Evolutionary conservation across 2,113 vertebrate species (phyloP), one percentile per base, ranked within the genome.

Genomic region (Apteryx mantelli): DNA sequence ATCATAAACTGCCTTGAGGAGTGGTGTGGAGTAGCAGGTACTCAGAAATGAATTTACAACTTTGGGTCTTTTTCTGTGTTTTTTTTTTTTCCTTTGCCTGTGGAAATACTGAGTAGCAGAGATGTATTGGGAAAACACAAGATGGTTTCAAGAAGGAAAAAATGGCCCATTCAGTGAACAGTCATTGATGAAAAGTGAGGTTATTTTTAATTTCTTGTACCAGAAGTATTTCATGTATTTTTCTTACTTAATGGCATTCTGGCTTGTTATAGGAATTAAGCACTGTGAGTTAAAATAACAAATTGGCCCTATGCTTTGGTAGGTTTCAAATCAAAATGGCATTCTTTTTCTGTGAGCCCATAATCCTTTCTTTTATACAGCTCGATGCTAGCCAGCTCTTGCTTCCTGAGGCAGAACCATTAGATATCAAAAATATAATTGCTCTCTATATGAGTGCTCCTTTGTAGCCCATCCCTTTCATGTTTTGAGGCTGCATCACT

Each of bases 351-450:
- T 15, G 21, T 91, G 93, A 97, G 79, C 61, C 89, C 84, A 36
- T 79, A 76, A 95, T 96, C 94, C 93, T 96, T 97, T 92, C 92
- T 96, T 97, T 97, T 94, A 77, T 97, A 93, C 76, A 90, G 83
- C 89, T 96, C 91, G 96, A 95, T 95, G 88, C 81, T 95, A 94
- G 91, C 91, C 82, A 89, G 93, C 93, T 82, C 91, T 95, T 98
- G 89, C 88, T 92, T 93, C 89, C 95, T 96, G 92, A 97, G 97
- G 92, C 79, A 96, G 93, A 94, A 93, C 86, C 95, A 97, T 96
- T 95, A 96, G 94, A 91, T 96, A 94, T 82, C 91, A 96, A 95
- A 96, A 97, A 95, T 97, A 96, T 82, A 94, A 91, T 97, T 97
- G 92, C 94, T 89, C 86, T 86, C 86, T 95, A 46, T 86, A 86